phyloP scores from a whole-genome alignment of 2,113 vertebrate genomes.

The Isichthys henryi region DNA sequence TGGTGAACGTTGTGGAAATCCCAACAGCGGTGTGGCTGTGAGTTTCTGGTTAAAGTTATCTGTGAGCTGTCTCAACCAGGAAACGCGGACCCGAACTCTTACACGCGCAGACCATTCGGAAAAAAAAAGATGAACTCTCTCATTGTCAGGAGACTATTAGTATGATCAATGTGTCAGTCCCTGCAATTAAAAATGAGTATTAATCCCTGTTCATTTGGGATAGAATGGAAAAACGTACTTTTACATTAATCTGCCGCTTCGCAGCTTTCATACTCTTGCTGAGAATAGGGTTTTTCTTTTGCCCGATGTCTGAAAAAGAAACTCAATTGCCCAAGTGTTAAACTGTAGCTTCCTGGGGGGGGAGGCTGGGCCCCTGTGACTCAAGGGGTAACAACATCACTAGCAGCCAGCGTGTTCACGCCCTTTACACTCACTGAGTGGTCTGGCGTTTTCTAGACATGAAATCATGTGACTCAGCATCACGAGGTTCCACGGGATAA shows the following conservation, averaged over 20 bases:
- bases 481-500: no score
- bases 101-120: background rate
- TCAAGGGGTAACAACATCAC: background rate
- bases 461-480: background rate
- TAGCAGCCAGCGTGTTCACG: background rate
- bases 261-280: background rate
- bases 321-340: background rate
- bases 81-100: background rate
- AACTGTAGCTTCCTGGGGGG: background rate
- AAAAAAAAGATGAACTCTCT: background rate
- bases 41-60: background rate
- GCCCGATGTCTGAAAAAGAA: background rate
- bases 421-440: background rate
- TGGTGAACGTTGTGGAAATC: background rate
- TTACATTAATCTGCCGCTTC: background rate
- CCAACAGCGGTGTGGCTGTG: background rate
- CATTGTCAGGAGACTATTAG: background rate
- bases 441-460: background rate
- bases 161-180: background rate
- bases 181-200: background rate
- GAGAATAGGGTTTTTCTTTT: background rate
- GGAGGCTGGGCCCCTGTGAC: background rate
- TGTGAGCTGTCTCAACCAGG: background rate
- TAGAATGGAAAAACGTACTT: background rate
- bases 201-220: background rate